phyloP scores from a whole-genome alignment of 2,888 invertebrate species.

The Panzeria rudis region DNA sequence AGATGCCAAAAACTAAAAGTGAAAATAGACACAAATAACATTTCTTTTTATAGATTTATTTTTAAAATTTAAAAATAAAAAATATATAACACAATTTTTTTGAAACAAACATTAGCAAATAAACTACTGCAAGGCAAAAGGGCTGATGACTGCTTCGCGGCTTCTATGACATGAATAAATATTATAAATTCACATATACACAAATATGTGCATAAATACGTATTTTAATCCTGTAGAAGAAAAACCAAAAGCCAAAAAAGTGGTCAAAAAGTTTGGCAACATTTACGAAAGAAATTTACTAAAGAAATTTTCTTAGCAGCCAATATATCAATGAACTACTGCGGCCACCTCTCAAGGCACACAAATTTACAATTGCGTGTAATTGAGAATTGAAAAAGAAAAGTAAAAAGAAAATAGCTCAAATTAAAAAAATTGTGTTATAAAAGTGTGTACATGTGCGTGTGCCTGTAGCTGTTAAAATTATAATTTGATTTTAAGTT shows the following conservation, averaged over 20 bases:
- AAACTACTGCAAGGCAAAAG: conserved; percentile 50
- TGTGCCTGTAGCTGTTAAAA: conserved; percentile 33
- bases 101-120: conserved; percentile 29
- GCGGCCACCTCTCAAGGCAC: conserved; percentile 2
- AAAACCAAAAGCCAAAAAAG: conserved; percentile 11
- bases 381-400: conserved; percentile 37
- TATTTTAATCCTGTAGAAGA: too few species aligned
- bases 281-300: neutral
- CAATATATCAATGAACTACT: conserved; percentile 28
- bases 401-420: conserved; percentile 23
- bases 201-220: neutral
- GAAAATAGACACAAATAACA: conserved; percentile 35
- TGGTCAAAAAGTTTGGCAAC: conserved; percentile 53
- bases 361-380: conserved; percentile 36
- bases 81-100: neutral
- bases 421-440: conserved; percentile 22
- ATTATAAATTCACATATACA: neutral
- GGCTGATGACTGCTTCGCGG: conserved; percentile 12
- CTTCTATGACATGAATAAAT: neutral
- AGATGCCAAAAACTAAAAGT: conserved; percentile 56
- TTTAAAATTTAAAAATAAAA: conserved; percentile 33
- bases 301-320: conserved; percentile 4
- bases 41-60: neutral
- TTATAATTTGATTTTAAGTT: conserved; percentile 55
- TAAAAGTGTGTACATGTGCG: neutral